These are phyloP conservation scores for Sciurus niger DNA, from an alignment of 2,113 vertebrate genomes.

Conservation along the genomic window DNA sequence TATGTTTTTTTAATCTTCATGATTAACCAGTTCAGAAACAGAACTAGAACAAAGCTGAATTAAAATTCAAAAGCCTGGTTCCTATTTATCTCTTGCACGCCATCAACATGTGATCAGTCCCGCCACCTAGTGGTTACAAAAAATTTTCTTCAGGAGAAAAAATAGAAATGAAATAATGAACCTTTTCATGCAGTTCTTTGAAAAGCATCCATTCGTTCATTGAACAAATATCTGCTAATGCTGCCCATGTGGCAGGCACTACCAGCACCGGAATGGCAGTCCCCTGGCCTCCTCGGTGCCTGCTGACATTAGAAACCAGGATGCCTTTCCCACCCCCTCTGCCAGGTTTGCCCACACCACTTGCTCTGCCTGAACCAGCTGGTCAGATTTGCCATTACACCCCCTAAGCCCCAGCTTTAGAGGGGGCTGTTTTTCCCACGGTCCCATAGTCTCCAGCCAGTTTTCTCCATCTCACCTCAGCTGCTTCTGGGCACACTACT, in stretches of 20 bases:
- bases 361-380: neutral
- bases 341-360: accelerated
- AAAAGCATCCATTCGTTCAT: neutral
- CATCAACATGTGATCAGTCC: neutral
- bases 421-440: neutral
- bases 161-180: neutral
- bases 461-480: neutral
- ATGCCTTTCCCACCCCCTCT: too few species aligned
- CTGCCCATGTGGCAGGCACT: neutral
- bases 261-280: neutral
- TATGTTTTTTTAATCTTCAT: neutral
- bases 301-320: neutral
- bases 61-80: neutral
- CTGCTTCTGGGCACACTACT: neutral
- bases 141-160: neutral
- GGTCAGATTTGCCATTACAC: neutral
- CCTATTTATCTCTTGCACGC: neutral
- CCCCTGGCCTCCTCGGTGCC: neutral
- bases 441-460: neutral
- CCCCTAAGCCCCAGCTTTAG: neutral
- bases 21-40: neutral
- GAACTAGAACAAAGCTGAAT: neutral
- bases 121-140: conserved; percentile 32
- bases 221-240: neutral
- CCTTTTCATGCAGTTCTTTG: neutral